Evolutionary conservation across 2,888 invertebrate species (phyloP), one percentile per base, ranked within the genome.

Genomic region (Chelonus formosanus): DNA sequence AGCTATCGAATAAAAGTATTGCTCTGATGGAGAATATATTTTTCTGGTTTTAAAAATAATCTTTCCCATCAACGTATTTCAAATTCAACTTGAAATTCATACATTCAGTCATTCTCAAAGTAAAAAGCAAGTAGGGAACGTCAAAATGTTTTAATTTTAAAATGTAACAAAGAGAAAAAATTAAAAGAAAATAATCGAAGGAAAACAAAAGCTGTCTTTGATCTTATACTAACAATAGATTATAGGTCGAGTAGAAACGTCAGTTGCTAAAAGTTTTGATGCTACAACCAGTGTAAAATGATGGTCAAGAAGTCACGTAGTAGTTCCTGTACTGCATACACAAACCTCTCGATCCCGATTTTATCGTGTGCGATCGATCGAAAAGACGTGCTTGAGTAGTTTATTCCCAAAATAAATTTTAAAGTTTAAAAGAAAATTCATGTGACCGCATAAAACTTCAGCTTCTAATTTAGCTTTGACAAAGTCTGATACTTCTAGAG

Each of bases 221-320:
- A 65, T 65, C 59, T 65, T 43, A 43, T 34, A 53, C 54, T 58
- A 59, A 60, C 60, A 60, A 65, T 65, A 60, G 65, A 65, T 62
- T 72, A 63, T 71, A 65, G 66, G 69, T 72, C 70, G 68, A 70
- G 70, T 65, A 58, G 45, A 60, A 20, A 20, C 60, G 59, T 55
- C 43, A 44, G 35, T 44, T 61, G 31, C 52, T 52, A 60, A 63
- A 66, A 65, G 61, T 52, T 62, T 60, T 67, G 67, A 70, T 72
- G 69, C 64, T 60, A 44, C 36, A 52, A 54, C 35, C 61, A 40
- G 69, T 58, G 34, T 57, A 55, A 66, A 58, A 64, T 60, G 68
- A 69, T 61, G 61, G 63, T 68, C 67, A 58, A 69, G 67, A 67
- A 70, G 72, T 72, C 72, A 71, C 71, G 71, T 72, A 70, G 31